Percentiles rank a stretch among this genome's conserved stretches.
These are phyloP conservation scores for Carassius carassius DNA, from an alignment of 2,113 vertebrate species.

Conservation along the genomic window DNA sequence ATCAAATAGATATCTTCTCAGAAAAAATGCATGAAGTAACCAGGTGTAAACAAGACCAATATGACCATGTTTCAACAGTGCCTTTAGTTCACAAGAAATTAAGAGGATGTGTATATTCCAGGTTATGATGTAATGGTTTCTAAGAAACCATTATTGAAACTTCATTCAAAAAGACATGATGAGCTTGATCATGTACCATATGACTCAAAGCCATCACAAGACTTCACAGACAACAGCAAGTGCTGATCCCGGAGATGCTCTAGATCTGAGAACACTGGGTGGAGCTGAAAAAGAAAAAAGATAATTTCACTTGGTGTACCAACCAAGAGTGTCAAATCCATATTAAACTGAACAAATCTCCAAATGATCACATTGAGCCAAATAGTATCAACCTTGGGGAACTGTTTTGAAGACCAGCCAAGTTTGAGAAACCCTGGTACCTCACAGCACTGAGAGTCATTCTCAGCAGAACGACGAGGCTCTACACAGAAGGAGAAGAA, in stretches of 20 bases:
- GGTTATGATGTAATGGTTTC: not conserved
- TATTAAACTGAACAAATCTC: not conserved
- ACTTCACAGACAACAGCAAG: conserved; percentile 84
- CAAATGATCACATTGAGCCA: not conserved
- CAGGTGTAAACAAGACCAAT: too few species aligned
- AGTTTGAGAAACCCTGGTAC: conserved; percentile 83
- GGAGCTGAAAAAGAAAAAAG: conserved; percentile 69
- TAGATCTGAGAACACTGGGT: conserved; percentile 79
- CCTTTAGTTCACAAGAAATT: not conserved
- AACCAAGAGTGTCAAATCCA: not conserved
- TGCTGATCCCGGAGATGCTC: conserved; percentile 85
- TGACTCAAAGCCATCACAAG: conserved; percentile 87
- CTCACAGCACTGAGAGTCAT: conserved; percentile 82
- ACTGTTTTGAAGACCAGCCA: conserved; percentile 81
- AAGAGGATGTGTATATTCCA: not conserved
- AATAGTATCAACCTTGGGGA: conserved; percentile 78
- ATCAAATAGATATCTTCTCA: too few species aligned
- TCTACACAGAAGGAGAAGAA: conserved; percentile 67
- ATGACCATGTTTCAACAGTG: too few species aligned
- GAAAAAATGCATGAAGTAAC: too few species aligned
- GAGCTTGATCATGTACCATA: conserved; percentile 74
- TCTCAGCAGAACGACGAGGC: conserved; percentile 78
- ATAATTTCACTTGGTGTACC: not conserved
- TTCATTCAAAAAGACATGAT: not conserved
- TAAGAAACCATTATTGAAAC: conserved; percentile 1